A percentile compares a stretch with the other conserved stretches of the same genome.
Conservation (phyloP, 2,113 vertebrate species). For the Trichomycterus rosablanca region DNA sequence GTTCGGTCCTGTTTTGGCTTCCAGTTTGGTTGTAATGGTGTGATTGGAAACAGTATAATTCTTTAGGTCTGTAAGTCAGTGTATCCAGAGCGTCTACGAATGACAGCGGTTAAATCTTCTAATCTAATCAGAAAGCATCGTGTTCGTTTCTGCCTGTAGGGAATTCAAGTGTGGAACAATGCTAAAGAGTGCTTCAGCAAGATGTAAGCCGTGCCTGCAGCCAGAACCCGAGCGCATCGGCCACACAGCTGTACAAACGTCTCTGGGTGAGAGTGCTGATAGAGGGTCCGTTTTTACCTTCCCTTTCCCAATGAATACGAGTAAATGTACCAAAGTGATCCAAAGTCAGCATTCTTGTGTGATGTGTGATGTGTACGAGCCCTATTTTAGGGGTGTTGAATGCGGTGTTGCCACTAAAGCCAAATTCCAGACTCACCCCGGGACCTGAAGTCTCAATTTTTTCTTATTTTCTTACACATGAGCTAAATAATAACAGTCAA, state of each 20-base stretch:
- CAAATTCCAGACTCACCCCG: conserved; percentile 7
- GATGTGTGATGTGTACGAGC: not conserved
- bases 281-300: conserved; percentile 15
- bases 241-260: conserved; percentile 28
- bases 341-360: conserved; percentile 24
- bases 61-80: conserved; percentile 1
- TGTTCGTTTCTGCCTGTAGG: conserved; percentile 60
- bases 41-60: conserved; percentile 16
- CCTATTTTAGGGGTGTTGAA: conserved; percentile 11
- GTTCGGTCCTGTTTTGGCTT: not conserved
- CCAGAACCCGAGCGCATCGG: conserved; percentile 16
- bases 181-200: conserved; percentile 95
- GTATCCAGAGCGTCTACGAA: not conserved
- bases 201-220: conserved; percentile 70
- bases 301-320: conserved; percentile 11
- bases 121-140: not conserved
- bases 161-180: conserved; percentile 94
- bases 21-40: too few relatives aligned
- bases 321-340: conserved; percentile 12
- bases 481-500: too few relatives aligned
- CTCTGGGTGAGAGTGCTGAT: conserved; percentile 28
- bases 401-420: conserved; percentile 21
- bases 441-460: conserved; percentile 2
- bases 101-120: conserved; percentile 6
- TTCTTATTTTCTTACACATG: too few relatives aligned